Percentiles rank a stretch among this genome's conserved stretches.
These are phyloP conservation scores for Phasianus colchicus DNA, from an alignment of 2,113 vertebrate species.

Conservation along the genomic window DNA sequence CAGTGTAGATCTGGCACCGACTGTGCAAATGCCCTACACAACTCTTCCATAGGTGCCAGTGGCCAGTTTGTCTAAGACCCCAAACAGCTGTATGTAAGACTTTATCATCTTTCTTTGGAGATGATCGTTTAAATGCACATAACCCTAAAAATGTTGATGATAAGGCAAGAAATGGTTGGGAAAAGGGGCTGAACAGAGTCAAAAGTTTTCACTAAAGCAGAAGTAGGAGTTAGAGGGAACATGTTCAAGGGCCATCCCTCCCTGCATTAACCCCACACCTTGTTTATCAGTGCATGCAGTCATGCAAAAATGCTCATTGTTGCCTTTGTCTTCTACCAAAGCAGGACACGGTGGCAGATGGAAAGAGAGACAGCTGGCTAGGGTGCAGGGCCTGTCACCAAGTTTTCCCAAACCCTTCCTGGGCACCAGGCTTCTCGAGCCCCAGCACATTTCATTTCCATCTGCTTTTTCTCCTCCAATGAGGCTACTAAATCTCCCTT, in stretches of 20 bases:
- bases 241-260: background rate
- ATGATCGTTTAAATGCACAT: background rate
- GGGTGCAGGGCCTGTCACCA: background rate
- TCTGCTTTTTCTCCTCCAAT: background rate
- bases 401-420: background rate
- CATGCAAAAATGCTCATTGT: background rate
- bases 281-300: background rate
- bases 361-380: background rate
- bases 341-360: no score
- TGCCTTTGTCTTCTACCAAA: background rate
- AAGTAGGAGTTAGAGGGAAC: background rate
- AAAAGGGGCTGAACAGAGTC: background rate
- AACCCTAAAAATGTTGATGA: background rate
- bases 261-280: no score
- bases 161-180: background rate
- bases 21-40: accelerated
- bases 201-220: background rate
- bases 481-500: background rate
- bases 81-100: background rate
- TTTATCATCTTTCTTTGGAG: background rate
- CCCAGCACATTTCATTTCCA: background rate
- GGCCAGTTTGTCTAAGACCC: background rate
- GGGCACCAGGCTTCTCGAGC: background rate
- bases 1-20: background rate
- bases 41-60: accelerated